Evolutionary conservation across 1,140 invertebrate species (phyloP), one percentile per base, ranked within the genome.

Genomic region (Drosophila paulistorum): DNA sequence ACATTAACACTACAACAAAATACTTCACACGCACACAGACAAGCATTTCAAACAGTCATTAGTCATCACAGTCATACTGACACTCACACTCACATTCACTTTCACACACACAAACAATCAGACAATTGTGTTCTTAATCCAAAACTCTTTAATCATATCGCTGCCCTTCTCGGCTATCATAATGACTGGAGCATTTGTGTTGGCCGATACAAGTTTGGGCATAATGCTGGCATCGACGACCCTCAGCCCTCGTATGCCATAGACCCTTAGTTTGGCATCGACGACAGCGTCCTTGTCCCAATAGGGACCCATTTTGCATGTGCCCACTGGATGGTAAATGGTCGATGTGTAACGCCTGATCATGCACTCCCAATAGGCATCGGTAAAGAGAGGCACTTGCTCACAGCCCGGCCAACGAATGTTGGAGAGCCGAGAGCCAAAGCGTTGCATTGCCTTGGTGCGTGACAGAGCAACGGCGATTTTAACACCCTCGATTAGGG

Each of bases 271-370:
- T 80, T 96, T 94, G 9, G 96, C 95, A 92, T 98, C 97, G 0
- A 98, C 97, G 0, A 98, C 98, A 0, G 97, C 96, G 4, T 95
- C 95, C 9, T 94, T 93, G 90, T 98, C 97, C 94, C 95, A 96
- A 57, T 95, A 95, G 0, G 96, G 96, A 0, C 97, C 98, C 98
- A 99, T 99, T 91, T 98, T 98, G 61, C 96, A 97, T 0, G 97
- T 98, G 0, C 97, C 97, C 0, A 97, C 95, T 0, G 97, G 97
- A 93, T 98, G 97, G 87, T 98, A 98, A n/a, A 94, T 94, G 0
- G 97, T 97, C 1, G 94, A 95, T 0, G 96, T 96, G 68, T 97
- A 97, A 7, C 95, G 93, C 11, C 96, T 93, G 5, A 97, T 96
- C 95, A 97, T 96, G 80, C 97, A 98, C 79, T 96, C 96, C 94